phyloP scores from a whole-genome alignment of 2,888 invertebrate species.

The Hypselothyrea guttata region DNA sequence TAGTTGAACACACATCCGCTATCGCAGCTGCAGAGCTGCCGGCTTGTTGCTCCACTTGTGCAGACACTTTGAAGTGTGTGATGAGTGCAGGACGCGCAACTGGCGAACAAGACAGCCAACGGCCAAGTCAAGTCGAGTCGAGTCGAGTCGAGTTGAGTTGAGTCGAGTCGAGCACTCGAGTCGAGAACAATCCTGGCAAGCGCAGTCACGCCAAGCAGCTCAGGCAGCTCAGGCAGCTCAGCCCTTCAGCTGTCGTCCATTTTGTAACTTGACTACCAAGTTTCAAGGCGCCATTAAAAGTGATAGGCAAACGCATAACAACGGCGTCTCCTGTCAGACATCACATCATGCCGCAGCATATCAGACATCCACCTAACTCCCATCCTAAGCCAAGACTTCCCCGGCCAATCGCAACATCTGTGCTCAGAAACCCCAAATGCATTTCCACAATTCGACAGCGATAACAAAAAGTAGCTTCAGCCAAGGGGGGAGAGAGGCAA shows the following conservation, averaged over 20 bases:
- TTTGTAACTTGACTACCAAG: slow-evolving; percentile 32
- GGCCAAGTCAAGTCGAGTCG: no score
- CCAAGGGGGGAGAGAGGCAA: no score
- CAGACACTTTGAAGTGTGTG: slow-evolving; percentile 15
- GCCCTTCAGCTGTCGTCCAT: slow-evolving; percentile 10
- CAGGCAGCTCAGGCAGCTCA: background rate
- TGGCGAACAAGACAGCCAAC: slow-evolving; percentile 22
- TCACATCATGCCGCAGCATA: background rate
- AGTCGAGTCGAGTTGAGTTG: no score
- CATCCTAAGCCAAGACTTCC: no score
- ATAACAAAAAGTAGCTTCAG: no score
- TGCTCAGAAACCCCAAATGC: no score
- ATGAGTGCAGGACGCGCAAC: slow-evolving; percentile 20
- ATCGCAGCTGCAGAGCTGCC: slow-evolving; percentile 1
- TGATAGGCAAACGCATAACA: slow-evolving; percentile 29
- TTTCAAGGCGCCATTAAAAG: slow-evolving; percentile 39
- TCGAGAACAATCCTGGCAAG: slow-evolving; percentile 5
- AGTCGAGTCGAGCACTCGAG: background rate
- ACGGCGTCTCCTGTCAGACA: background rate
- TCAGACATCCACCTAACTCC: no score
- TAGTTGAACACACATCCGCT: slow-evolving; percentile 1
- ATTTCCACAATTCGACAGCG: no score
- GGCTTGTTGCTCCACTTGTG: background rate
- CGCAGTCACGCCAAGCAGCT: background rate
- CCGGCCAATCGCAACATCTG: no score